A percentile compares a stretch with the other conserved stretches of the same genome.
Evolutionary conservation across 2,113 vertebrate genomes (phyloP).

Genomic region (Cynopterus brachyotis): DNA sequence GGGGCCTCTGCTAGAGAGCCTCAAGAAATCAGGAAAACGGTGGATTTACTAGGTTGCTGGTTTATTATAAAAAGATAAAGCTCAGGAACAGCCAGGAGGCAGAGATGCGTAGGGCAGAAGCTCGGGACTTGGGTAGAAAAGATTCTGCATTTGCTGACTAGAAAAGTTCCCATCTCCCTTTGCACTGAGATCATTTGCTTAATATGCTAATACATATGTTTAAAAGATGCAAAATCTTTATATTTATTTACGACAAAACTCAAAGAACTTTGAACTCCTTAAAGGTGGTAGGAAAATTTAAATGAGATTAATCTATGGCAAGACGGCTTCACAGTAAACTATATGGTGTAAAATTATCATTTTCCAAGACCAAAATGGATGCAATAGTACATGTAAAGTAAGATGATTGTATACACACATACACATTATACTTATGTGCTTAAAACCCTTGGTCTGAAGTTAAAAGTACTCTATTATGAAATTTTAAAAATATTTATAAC

Average conservation of each 20-base stretch:
- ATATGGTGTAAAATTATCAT: not conserved
- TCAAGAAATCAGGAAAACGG: not conserved
- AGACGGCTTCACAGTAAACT: not conserved
- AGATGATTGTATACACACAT: not conserved
- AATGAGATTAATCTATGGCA: not conserved
- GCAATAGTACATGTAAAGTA: not conserved
- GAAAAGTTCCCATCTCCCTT: not conserved
- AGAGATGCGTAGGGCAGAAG: not conserved
- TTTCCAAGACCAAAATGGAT: not conserved
- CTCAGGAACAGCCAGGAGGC: not conserved
- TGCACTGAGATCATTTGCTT: not conserved
- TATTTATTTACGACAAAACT: slow-evolving; percentile 17
- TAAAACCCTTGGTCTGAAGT: not conserved
- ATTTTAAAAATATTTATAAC: not conserved
- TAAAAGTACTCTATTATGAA: not conserved
- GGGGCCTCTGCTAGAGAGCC: not conserved
- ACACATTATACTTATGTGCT: not conserved
- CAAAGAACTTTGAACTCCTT: not conserved
- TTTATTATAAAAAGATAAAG: too few species aligned
- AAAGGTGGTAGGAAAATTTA: not conserved
- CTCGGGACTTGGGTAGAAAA: not conserved
- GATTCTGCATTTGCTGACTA: not conserved
- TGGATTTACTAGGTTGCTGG: not conserved
- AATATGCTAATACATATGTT: not conserved
- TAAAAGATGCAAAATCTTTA: not conserved